Percentiles rank a stretch among this genome's conserved stretches.
phyloP scores from a whole-genome alignment of 2,888 invertebrate species.

The Diadromus collaris region DNA sequence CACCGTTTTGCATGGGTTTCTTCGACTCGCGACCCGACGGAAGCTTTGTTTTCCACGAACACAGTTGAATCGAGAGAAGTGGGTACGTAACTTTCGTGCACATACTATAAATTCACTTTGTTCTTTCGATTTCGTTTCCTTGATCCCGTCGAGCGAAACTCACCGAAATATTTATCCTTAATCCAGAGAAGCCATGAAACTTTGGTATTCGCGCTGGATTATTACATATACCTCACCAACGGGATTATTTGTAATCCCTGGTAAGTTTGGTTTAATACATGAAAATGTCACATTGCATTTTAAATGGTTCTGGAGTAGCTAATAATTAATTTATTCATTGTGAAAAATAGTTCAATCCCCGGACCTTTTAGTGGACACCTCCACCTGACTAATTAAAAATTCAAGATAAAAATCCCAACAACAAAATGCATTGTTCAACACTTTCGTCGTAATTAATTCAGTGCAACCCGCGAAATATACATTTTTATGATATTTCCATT shows the following conservation, averaged over 20 bases:
- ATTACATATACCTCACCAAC: slow-evolving; percentile 30
- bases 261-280: background rate
- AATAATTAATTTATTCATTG: background rate
- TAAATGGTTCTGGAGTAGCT: background rate
- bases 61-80: slow-evolving; percentile 18
- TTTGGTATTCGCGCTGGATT: slow-evolving; percentile 14
- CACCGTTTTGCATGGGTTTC: slow-evolving; percentile 44
- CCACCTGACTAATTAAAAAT: no score
- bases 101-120: slow-evolving; percentile 49
- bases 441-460: background rate
- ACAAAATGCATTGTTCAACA: background rate
- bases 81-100: slow-evolving; percentile 36
- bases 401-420: background rate
- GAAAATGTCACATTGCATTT: background rate
- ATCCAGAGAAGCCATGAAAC: slow-evolving; percentile 38
- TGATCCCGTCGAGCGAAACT: slow-evolving; percentile 41
- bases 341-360: background rate
- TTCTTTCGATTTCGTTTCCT: slow-evolving; percentile 44
- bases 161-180: slow-evolving; percentile 51
- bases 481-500: slow-evolving; percentile 14
- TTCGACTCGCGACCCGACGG: background rate
- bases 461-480: slow-evolving; percentile 20
- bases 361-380: background rate
- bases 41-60: slow-evolving; percentile 27
- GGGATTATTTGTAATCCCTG: slow-evolving; percentile 15